A percentile compares a stretch with the other conserved stretches of the same genome.
Conservation (phyloP, 2,888 invertebrate genomes). For the Lochmaea capreae region DNA sequence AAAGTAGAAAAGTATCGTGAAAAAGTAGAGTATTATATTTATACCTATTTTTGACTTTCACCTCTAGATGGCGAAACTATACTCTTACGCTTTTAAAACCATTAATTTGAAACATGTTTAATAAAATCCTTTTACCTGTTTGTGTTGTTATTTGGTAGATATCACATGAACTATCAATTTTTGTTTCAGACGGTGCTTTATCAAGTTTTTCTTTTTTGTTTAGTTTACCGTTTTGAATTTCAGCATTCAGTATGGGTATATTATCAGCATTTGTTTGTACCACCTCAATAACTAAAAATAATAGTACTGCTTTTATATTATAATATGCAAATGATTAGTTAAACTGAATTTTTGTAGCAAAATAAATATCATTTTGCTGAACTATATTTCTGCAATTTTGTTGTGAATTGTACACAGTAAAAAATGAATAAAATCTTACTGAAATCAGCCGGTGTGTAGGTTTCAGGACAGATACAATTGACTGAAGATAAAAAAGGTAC, state of each 20-base stretch:
- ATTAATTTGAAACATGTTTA: not conserved
- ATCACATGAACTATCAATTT: conserved; percentile 41
- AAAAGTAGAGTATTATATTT: no score
- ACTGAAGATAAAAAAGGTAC: conserved; percentile 76
- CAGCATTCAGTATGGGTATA: conserved; percentile 55
- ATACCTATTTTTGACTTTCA: no score
- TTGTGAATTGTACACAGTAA: no score
- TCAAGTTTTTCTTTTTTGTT: conserved; percentile 49
- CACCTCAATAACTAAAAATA: conserved; percentile 63
- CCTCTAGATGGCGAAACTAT: no score
- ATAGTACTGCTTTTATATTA: no score
- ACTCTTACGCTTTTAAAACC: no score
- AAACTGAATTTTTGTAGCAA: no score
- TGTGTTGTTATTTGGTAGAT: conserved; percentile 52
- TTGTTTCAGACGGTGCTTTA: conserved; percentile 10
- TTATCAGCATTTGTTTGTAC: conserved; percentile 58
- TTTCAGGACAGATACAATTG: conserved; percentile 78
- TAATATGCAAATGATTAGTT: no score
- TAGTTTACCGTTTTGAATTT: conserved; percentile 64
- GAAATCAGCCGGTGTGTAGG: conserved; percentile 85
- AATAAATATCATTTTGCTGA: no score
- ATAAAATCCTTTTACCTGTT: conserved; percentile 40
- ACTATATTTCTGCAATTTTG: no score
- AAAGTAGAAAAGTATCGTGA: no score
- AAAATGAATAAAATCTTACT: conserved; percentile 52